A percentile compares a stretch with the other conserved stretches of the same genome.
phyloP scores from a whole-genome alignment of 2,888 invertebrate species.

The Galerucella calmariensis region DNA sequence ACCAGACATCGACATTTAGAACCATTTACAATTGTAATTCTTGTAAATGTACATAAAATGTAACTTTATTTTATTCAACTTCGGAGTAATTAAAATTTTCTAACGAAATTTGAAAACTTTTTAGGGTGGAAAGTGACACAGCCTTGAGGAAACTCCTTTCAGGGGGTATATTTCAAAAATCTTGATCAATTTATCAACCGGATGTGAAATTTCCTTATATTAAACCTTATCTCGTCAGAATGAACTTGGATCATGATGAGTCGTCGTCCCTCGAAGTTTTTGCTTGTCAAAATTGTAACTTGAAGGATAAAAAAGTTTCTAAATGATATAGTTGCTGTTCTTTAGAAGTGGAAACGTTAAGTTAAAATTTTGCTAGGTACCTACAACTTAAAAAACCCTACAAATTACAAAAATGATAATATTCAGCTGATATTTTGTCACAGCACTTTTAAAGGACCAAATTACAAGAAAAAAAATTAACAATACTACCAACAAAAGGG shows the following conservation, averaged over 20 bases:
- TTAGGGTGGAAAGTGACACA: background rate
- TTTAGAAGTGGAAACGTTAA: background rate
- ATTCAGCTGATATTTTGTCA: no score
- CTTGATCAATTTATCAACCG: conserved; percentile 31
- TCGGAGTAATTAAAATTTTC: background rate
- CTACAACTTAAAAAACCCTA: no score
- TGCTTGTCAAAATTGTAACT: conserved; percentile 32
- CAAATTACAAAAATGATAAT: no score
- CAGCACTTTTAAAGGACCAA: no score
- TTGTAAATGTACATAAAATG: no score
- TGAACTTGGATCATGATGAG: conserved; percentile 23
- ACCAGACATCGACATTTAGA: no score
- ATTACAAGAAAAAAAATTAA: no score
- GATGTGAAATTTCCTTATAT: conserved; percentile 33
- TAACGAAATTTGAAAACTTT: background rate
- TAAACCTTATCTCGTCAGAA: conserved; percentile 28
- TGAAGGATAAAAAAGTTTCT: conserved; percentile 24
- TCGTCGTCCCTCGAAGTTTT: conserved; percentile 20
- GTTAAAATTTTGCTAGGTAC: no score
- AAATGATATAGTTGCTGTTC: conserved; percentile 3
- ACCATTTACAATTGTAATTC: no score
- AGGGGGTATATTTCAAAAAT: conserved; percentile 3
- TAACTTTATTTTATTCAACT: background rate
- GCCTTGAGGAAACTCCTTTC: conserved; percentile 7
- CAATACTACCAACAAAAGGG: no score